A percentile compares a stretch with the other conserved stretches of the same genome.
These are phyloP conservation scores for Daphoenositta chrysoptera DNA, from an alignment of 2,113 vertebrate genomes.

Conservation along the genomic window DNA sequence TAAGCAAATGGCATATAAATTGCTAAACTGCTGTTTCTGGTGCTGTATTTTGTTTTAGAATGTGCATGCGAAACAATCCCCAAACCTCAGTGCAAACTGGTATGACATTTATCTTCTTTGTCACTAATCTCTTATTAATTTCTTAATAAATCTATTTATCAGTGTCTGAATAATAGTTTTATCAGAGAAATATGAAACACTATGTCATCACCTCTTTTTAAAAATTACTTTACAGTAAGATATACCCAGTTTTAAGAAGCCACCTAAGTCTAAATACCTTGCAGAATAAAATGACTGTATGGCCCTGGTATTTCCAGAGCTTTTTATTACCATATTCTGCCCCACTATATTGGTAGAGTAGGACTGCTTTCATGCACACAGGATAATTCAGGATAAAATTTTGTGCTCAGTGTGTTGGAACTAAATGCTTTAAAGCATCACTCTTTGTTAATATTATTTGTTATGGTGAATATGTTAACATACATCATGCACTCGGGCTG, in stretches of 20 bases:
- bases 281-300: not conserved
- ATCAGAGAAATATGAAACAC: not conserved
- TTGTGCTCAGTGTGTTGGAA: not conserved
- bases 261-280: not conserved
- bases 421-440: not conserved
- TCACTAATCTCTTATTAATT: not conserved
- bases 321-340: not conserved
- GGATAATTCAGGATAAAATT: not conserved
- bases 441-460: not conserved
- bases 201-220: not conserved
- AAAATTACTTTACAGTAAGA: not conserved
- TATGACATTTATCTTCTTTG: slow-evolving; percentile 62
- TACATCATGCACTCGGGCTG: not conserved
- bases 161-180: not conserved
- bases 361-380: not conserved
- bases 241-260: not conserved
- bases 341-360: not conserved
- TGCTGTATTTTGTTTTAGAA: slow-evolving; percentile 77
- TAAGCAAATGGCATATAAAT: not conserved
- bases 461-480: not conserved
- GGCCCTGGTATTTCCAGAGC: not conserved
- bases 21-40: not conserved
- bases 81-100: slow-evolving; percentile 85
- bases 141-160: not conserved
- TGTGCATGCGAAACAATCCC: slow-evolving; percentile 87